Evolutionary conservation across 2,113 vertebrate species (phyloP).

Genomic region (Ictidomys tridecemlineatus): DNA sequence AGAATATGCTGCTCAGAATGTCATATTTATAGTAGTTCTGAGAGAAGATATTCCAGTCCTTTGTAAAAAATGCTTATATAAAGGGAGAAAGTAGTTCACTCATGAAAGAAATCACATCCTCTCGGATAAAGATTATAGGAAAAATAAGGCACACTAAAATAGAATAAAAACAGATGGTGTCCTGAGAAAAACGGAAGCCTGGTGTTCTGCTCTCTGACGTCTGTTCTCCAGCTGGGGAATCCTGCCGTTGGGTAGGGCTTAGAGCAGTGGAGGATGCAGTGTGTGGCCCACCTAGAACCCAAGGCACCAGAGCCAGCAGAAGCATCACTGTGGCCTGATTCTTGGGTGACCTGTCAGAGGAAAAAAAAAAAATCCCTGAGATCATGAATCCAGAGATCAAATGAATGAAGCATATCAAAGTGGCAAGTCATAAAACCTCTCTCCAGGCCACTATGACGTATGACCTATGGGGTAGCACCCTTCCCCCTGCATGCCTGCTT

Average conservation of each 20-base stretch:
- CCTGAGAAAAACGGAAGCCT: background rate
- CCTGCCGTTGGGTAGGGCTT: background rate
- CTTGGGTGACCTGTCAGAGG: background rate
- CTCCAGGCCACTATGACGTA: background rate
- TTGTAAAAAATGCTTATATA: background rate
- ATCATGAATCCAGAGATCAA: background rate
- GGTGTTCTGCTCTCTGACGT: background rate
- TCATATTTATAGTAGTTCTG: background rate
- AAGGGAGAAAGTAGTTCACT: background rate
- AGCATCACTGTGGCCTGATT: background rate
- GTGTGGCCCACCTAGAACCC: too few species aligned
- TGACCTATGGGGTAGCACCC: too few species aligned
- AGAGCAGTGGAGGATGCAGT: background rate
- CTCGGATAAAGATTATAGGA: background rate
- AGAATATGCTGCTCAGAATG: background rate
- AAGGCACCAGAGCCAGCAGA: background rate
- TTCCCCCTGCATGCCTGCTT: accelerated
- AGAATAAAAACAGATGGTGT: background rate
- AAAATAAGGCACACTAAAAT: background rate
- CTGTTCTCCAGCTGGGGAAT: background rate
- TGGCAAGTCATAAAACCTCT: background rate
- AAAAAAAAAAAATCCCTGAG: background rate
- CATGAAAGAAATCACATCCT: constrained; percentile 11
- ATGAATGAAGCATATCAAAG: background rate
- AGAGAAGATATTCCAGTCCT: background rate